A percentile compares a stretch with the other conserved stretches of the same genome.
These are phyloP conservation scores for Pachycephus smyrnensis DNA, from an alignment of 2,888 invertebrate species.

Conservation along the genomic window DNA sequence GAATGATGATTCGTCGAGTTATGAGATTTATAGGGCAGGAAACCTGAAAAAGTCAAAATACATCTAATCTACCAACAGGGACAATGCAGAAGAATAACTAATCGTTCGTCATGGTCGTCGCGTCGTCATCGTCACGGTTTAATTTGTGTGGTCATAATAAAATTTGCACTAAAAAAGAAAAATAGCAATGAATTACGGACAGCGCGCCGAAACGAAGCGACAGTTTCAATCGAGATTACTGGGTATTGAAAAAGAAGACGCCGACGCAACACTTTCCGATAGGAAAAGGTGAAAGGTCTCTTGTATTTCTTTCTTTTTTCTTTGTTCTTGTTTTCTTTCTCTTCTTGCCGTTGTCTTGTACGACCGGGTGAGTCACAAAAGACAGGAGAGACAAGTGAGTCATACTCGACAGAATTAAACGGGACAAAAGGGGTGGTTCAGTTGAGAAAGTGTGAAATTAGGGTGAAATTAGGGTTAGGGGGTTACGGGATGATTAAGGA, in stretches of 20 bases:
- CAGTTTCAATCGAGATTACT: background rate
- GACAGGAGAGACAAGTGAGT: background rate
- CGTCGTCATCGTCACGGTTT: too few relatives aligned
- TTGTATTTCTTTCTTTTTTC: background rate
- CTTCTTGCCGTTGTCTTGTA: background rate
- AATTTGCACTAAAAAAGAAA: background rate
- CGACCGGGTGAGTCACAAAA: background rate
- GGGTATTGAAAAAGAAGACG: background rate
- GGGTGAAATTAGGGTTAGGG: background rate
- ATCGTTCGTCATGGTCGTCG: background rate
- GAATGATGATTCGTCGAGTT: conserved; percentile 65
- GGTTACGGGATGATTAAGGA: conserved; percentile 39
- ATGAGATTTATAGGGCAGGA: conserved; percentile 58
- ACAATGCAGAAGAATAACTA: background rate
- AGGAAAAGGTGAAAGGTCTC: background rate
- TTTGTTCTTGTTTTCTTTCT: background rate
- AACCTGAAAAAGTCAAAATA: conserved; percentile 50
- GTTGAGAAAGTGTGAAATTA: background rate
- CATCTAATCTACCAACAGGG: background rate
- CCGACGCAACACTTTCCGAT: background rate
- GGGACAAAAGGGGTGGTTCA: background rate
- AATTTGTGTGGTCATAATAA: background rate
- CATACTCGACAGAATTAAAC: background rate
- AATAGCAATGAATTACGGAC: background rate
- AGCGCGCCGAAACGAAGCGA: background rate